These are phyloP conservation scores for Sebastes itinus DNA, from an alignment of 2,797 vertebrate genomes.

Conservation along the genomic window DNA sequence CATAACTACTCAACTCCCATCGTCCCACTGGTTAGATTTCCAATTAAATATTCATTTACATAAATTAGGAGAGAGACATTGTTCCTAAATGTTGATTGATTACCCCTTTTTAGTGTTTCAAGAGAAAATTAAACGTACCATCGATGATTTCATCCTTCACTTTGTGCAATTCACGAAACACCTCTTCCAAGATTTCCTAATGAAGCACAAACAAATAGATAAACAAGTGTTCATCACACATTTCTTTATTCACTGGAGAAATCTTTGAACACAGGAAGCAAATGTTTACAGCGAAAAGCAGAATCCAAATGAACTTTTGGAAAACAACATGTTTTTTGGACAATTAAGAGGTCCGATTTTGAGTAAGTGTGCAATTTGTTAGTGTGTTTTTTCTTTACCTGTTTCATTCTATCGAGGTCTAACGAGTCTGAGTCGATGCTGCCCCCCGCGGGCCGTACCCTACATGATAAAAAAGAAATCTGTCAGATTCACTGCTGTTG, in stretches of 20 bases:
- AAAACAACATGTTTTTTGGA: neutral
- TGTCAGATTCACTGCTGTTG: neutral
- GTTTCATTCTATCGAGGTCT: constrained; percentile 98
- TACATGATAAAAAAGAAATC: constrained; percentile 60
- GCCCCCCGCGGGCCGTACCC: constrained; percentile 92
- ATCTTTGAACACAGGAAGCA: neutral
- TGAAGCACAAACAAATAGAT: neutral
- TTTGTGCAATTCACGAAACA: constrained; percentile 98
- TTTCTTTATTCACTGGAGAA: neutral
- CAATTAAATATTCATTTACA: constrained; percentile 8
- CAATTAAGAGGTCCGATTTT: neutral
- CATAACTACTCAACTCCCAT: neutral
- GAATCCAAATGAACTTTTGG: neutral
- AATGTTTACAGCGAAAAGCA: neutral
- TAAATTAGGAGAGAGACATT: neutral
- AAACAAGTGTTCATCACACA: neutral
- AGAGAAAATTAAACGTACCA: constrained; percentile 81
- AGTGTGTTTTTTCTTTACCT: constrained; percentile 81
- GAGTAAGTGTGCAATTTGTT: neutral
- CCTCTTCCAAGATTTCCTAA: constrained; percentile 99
- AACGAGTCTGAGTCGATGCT: constrained; percentile 91
- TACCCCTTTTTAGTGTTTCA: neutral
- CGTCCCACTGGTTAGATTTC: neutral
- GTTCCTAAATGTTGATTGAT: neutral
- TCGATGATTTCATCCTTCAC: constrained; percentile 99